Evolutionary conservation across 2,888 invertebrate species (phyloP).

Genomic region (Aproaerema taeniolella): DNA sequence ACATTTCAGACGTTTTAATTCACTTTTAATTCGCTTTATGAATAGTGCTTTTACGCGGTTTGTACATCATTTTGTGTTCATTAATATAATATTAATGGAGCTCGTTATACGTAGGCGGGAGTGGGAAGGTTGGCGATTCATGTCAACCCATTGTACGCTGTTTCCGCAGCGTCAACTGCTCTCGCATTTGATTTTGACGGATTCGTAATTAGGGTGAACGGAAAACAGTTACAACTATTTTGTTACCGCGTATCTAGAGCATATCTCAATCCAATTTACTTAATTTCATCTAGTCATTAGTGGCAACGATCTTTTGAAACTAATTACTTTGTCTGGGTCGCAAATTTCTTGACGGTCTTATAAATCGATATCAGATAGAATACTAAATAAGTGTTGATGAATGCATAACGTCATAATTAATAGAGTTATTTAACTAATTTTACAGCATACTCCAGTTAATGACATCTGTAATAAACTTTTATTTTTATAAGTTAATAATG

Average conservation of each 20-base stretch:
- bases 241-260: slow-evolving; percentile 47
- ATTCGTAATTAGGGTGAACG: slow-evolving; percentile 26
- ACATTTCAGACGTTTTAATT: slow-evolving; percentile 73
- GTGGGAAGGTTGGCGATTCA: slow-evolving; percentile 38
- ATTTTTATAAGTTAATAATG: slow-evolving; percentile 9
- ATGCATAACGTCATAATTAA: too few species aligned
- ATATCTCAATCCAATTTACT: slow-evolving; percentile 33
- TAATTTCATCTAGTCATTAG: too few species aligned
- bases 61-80: slow-evolving; percentile 68
- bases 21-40: slow-evolving; percentile 67
- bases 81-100: slow-evolving; percentile 62
- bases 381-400: too few species aligned
- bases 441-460: too few species aligned
- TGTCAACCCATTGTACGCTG: slow-evolving; percentile 39
- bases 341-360: too few species aligned
- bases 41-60: slow-evolving; percentile 70
- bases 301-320: too few species aligned
- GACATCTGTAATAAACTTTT: slow-evolving; percentile 19
- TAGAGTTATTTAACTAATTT: too few species aligned
- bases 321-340: too few species aligned
- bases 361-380: too few species aligned
- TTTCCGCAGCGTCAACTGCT: slow-evolving; percentile 10
- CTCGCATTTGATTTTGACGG: slow-evolving; percentile 12
- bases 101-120: slow-evolving; percentile 53
- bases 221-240: slow-evolving; percentile 43